Conservation (phyloP, 2,113 vertebrate genomes). For the Chelonoidis abingdonii region DNA sequence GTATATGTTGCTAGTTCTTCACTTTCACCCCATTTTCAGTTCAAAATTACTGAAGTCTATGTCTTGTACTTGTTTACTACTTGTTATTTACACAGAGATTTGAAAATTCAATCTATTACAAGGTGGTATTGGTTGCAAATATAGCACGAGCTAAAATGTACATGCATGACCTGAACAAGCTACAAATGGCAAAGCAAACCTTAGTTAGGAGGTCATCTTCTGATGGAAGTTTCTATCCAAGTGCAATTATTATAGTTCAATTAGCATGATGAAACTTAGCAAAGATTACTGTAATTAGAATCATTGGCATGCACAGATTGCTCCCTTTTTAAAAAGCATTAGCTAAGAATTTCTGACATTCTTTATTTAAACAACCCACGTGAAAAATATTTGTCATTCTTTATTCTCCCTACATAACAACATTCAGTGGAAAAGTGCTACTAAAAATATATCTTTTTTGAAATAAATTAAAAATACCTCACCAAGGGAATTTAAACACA, state of each 20-base stretch:
- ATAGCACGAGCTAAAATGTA: background rate
- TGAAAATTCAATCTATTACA: background rate
- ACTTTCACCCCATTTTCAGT: background rate
- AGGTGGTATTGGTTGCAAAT: background rate
- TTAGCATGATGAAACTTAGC: background rate
- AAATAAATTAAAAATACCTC: background rate
- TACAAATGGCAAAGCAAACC: background rate
- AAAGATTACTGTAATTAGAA: conserved; percentile 14
- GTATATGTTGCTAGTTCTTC: background rate
- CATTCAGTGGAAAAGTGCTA: background rate
- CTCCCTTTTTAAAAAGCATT: conserved; percentile 32
- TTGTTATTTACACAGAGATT: background rate
- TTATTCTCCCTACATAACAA: conserved; percentile 30
- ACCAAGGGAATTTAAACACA: background rate
- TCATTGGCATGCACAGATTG: conserved; percentile 42
- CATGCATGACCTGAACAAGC: background rate
- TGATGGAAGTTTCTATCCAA: fast-evolving
- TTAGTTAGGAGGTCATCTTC: background rate
- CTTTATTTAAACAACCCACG: conserved; percentile 60
- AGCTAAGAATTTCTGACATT: conserved; percentile 59
- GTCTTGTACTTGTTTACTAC: background rate
- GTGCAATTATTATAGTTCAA: background rate
- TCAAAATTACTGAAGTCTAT: background rate
- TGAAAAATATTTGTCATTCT: conserved; percentile 69
- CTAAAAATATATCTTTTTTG: conserved; percentile 17